Evolutionary conservation across 2,888 invertebrate species (phyloP).

Genomic region (Drosophila villosipedis): DNA sequence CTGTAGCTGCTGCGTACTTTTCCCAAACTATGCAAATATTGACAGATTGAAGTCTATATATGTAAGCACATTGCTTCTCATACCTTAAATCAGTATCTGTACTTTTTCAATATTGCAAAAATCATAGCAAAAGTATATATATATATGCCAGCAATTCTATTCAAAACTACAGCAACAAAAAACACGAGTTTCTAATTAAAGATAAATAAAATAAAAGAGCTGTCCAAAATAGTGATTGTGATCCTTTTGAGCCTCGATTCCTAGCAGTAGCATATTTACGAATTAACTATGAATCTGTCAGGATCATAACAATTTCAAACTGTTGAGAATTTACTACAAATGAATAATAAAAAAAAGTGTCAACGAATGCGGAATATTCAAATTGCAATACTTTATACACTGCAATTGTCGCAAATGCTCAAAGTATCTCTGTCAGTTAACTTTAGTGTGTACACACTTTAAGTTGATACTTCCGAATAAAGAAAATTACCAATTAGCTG

Average conservation of each 20-base stretch:
- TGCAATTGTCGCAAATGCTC: neutral
- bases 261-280: too few species aligned
- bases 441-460: slow-evolving; percentile 5
- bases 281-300: too few species aligned
- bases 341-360: too few species aligned
- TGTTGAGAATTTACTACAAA: neutral
- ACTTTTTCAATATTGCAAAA: neutral
- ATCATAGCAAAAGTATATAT: neutral
- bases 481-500: slow-evolving; percentile 57
- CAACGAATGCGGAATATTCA: neutral
- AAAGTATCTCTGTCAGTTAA: neutral
- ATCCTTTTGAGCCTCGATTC: neutral
- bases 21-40: neutral
- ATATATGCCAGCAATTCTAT: neutral
- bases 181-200: too few species aligned
- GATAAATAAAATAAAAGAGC: too few species aligned
- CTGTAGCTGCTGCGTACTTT: neutral
- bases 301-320: neutral
- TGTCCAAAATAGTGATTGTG: too few species aligned
- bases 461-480: slow-evolving; percentile 32
- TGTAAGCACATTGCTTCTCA: neutral
- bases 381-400: neutral
- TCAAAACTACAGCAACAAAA: neutral
- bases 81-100: neutral
- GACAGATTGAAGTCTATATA: neutral